Percentiles rank a stretch among this genome's conserved stretches.
phyloP scores from a whole-genome alignment of 2,113 vertebrate species.

The Hepsetus odoe region DNA sequence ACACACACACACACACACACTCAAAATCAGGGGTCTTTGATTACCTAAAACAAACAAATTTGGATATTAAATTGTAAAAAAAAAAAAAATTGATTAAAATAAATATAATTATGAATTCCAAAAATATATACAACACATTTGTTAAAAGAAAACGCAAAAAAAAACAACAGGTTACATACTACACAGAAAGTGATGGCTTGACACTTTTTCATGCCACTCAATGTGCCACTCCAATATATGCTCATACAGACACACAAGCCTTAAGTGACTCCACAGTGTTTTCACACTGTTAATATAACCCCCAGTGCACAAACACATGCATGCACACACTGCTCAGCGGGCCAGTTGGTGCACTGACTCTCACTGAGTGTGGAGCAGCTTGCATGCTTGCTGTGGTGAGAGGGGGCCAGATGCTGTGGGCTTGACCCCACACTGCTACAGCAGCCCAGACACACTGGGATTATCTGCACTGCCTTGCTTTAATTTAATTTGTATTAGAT shows the following conservation, averaged over 20 bases:
- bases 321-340: conserved; percentile 19
- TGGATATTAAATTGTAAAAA: too few species aligned
- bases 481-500: conserved; percentile 80
- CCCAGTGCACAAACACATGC: conserved; percentile 21
- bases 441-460: conserved; percentile 75
- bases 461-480: conserved; percentile 73
- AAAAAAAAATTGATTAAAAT: too few species aligned
- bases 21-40: too few species aligned
- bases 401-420: conserved; percentile 72
- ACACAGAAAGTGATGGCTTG: too few species aligned
- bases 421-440: conserved; percentile 52
- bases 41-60: too few species aligned
- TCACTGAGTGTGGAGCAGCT: conserved; percentile 66
- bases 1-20: conserved; percentile 40
- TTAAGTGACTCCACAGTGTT: not conserved
- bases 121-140: too few species aligned
- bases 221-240: too few species aligned
- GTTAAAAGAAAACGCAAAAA: too few species aligned
- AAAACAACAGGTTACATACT: too few species aligned
- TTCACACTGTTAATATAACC: not conserved
- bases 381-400: conserved; percentile 61
- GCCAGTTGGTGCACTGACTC: not conserved
- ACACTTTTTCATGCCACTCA: too few species aligned
- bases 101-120: too few species aligned
- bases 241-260: conserved; percentile 56